These are phyloP conservation scores for Cephalopholis sonnerati DNA, from an alignment of 2,113 vertebrate genomes.

Conservation along the genomic window DNA sequence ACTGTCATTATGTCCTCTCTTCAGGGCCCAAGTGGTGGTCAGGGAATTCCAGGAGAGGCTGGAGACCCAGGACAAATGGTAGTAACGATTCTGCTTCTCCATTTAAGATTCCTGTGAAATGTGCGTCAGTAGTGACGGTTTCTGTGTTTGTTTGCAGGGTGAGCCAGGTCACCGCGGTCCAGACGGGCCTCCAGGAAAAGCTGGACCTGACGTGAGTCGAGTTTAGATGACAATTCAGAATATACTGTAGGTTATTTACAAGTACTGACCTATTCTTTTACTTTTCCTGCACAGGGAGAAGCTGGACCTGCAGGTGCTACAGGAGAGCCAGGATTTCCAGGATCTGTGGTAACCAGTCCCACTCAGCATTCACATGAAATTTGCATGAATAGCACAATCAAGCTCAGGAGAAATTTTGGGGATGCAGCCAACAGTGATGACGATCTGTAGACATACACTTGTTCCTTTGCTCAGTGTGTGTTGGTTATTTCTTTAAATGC, in stretches of 20 bases:
- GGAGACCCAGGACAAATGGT: conserved; percentile 95
- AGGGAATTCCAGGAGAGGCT: conserved; percentile 91
- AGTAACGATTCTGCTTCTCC: conserved; percentile 2
- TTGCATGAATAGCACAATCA: background rate
- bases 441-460: background rate
- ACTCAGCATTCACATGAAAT: background rate
- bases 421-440: no score
- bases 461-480: background rate
- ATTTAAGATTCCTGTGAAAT: background rate
- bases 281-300: conserved; percentile 87
- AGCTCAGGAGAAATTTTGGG: background rate
- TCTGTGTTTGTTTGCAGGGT: conserved; percentile 83
- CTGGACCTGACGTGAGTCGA: conserved; percentile 92
- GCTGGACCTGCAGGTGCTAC: conserved; percentile 89
- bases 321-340: conserved; percentile 92
- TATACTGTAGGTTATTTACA: background rate
- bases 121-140: no score
- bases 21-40: conserved; percentile 90
- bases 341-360: conserved; percentile 88
- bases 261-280: background rate
- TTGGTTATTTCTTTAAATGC: background rate
- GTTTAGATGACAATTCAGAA: background rate
- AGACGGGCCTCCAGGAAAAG: conserved; percentile 92
- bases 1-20: background rate
- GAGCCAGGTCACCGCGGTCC: conserved; percentile 91